A percentile compares a stretch with the other conserved stretches of the same genome.
Conservation (phyloP, 2,888 invertebrate genomes). For the Calephelis perditalis region DNA sequence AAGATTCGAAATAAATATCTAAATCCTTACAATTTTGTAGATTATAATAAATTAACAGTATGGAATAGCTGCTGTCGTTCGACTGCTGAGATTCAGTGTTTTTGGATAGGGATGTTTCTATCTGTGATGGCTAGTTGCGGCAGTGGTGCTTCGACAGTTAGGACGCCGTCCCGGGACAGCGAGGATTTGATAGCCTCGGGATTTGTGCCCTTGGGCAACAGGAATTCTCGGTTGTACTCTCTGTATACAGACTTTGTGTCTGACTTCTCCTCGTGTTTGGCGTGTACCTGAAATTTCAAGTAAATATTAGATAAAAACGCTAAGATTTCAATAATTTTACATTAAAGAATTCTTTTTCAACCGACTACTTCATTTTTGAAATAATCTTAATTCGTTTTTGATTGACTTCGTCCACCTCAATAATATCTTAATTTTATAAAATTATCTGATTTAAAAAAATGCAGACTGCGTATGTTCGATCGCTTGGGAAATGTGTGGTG, state of each 20-base stretch:
- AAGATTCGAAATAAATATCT: constrained; percentile 67
- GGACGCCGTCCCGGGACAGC: constrained; percentile 95
- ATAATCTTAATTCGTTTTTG: too few species aligned
- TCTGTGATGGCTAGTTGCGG: constrained; percentile 90
- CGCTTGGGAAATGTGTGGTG: too few species aligned
- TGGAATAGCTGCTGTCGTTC: constrained; percentile 67
- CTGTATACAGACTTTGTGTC: constrained; percentile 98
- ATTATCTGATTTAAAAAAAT: too few species aligned
- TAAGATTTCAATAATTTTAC: too few species aligned
- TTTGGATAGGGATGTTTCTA: constrained; percentile 89
- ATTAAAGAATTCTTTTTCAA: too few species aligned
- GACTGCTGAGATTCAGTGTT: constrained; percentile 60
- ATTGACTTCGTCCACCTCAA: too few species aligned
- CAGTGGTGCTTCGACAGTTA: constrained; percentile 97
- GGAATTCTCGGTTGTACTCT: constrained; percentile 98
- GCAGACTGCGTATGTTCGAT: too few species aligned
- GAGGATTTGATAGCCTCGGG: constrained; percentile 97
- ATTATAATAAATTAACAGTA: constrained; percentile 75
- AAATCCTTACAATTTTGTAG: constrained; percentile 61
- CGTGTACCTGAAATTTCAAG: constrained; percentile 87
- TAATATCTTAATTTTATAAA: too few species aligned
- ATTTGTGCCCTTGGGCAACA: constrained; percentile 97
- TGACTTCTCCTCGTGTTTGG: constrained; percentile 98
- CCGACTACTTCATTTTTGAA: too few species aligned
- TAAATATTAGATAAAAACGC: background rate